A percentile compares a stretch with the other conserved stretches of the same genome.
phyloP scores from a whole-genome alignment of 2,113 vertebrate genomes.

The Syngnathus scovelli region DNA sequence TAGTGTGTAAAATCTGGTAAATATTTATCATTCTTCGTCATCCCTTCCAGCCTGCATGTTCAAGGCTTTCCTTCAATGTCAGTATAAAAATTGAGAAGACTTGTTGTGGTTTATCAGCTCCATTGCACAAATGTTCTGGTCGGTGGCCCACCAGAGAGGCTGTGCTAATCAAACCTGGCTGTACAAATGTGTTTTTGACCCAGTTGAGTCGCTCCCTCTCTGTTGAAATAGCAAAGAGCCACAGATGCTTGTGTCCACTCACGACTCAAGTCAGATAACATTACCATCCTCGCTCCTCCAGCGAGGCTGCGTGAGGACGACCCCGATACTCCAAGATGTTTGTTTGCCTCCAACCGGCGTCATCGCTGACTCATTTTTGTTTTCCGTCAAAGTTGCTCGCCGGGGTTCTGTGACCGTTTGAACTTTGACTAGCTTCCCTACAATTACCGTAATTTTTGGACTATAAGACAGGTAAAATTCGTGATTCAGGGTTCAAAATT shows the following conservation, averaged over 20 bases:
- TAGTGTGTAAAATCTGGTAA: not conserved
- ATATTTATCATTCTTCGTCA: not conserved
- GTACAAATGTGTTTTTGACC: slow-evolving; percentile 43
- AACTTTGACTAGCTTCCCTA: slow-evolving; percentile 11
- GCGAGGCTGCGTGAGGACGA: slow-evolving; percentile 32
- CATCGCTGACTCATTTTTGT: slow-evolving; percentile 44
- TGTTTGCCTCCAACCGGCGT: slow-evolving; percentile 34
- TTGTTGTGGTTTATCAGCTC: not conserved
- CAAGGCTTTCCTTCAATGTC: not conserved
- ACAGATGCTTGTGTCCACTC: slow-evolving; percentile 58
- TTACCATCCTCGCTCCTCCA: slow-evolving; percentile 43
- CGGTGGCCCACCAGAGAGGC: slow-evolving; percentile 5
- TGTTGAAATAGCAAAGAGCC: slow-evolving; percentile 47
- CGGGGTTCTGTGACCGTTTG: slow-evolving; percentile 11
- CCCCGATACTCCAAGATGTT: slow-evolving; percentile 39
- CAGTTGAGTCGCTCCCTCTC: slow-evolving; percentile 49
- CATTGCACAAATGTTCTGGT: slow-evolving; percentile 1
- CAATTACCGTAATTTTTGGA: not conserved
- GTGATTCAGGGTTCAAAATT: too few species aligned
- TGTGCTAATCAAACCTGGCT: slow-evolving; percentile 12
- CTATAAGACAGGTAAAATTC: too few species aligned
- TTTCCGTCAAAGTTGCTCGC: slow-evolving; percentile 28
- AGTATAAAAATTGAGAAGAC: not conserved
- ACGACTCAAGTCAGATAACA: slow-evolving; percentile 52
- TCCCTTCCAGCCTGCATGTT: not conserved